A percentile compares a stretch with the other conserved stretches of the same genome.
Evolutionary conservation across 2,888 invertebrate species (phyloP).

Genomic region (Ennomos erosarius): DNA sequence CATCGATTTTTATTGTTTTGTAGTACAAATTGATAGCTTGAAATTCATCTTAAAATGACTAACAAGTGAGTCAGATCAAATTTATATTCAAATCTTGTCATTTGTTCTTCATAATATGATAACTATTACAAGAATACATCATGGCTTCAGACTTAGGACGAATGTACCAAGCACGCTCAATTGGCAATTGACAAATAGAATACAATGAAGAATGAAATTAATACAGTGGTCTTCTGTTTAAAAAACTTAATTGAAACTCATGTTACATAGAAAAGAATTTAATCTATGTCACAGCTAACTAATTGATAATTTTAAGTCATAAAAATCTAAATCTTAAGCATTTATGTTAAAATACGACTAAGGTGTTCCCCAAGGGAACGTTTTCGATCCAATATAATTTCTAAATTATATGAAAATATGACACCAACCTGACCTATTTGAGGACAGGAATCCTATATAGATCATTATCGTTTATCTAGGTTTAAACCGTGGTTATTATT

Average conservation of each 20-base stretch:
- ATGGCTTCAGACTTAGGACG: slow-evolving; percentile 13
- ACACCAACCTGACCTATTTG: too few relatives aligned
- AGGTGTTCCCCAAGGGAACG: slow-evolving; percentile 9
- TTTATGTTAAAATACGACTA: not conserved
- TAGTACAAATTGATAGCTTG: slow-evolving; percentile 1
- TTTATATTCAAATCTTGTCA: not conserved
- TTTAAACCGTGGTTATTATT: not conserved
- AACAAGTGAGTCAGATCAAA: slow-evolving; percentile 22
- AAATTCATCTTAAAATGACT: slow-evolving; percentile 17
- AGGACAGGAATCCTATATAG: too few relatives aligned
- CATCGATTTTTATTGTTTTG: slow-evolving; percentile 15
- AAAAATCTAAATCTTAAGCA: too few relatives aligned
- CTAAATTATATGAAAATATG: not conserved
- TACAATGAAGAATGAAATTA: slow-evolving; percentile 13
- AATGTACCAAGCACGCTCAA: slow-evolving; percentile 11
- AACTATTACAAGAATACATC: slow-evolving; percentile 19
- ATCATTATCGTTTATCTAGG: not conserved
- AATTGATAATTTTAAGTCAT: too few relatives aligned
- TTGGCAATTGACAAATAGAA: slow-evolving; percentile 14
- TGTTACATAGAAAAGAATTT: not conserved
- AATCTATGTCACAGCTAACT: not conserved
- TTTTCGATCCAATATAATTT: slow-evolving; percentile 1
- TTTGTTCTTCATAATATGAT: slow-evolving; percentile 14
- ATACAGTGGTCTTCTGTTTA: not conserved
- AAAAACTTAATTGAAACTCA: not conserved